Evolutionary conservation across 1,140 invertebrate species (phyloP).

Genomic region (Lordiphosa collinella): DNA sequence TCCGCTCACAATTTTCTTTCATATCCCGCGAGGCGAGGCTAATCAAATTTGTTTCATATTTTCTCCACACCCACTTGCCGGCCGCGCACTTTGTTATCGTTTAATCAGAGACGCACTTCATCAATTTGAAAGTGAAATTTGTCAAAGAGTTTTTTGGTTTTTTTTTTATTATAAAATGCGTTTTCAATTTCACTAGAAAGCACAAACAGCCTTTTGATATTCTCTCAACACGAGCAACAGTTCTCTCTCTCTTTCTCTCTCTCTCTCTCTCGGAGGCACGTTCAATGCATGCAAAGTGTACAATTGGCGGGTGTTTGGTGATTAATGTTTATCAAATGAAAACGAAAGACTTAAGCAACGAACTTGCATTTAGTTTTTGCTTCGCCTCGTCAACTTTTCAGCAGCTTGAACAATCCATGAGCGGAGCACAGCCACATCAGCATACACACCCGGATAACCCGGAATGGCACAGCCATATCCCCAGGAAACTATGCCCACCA

Average conservation of each 20-base stretch:
- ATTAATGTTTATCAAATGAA: background rate
- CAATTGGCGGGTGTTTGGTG: slow-evolving; percentile 1
- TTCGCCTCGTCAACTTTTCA: background rate
- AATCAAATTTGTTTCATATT: slow-evolving; percentile 26
- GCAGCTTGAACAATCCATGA: too few relatives aligned
- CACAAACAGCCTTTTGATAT: slow-evolving; percentile 56
- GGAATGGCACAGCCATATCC: too few relatives aligned
- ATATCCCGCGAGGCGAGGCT: background rate
- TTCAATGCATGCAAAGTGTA: slow-evolving; percentile 24
- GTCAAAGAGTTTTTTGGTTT: slow-evolving; percentile 26
- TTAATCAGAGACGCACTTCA: slow-evolving; percentile 45
- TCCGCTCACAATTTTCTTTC: background rate
- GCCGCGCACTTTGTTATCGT: slow-evolving; percentile 13
- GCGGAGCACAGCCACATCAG: too few relatives aligned
- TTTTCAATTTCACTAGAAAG: slow-evolving; percentile 77
- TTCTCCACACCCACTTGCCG: slow-evolving; percentile 1
- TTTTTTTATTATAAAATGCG: slow-evolving; percentile 49
- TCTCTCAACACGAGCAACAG: slow-evolving; percentile 29
- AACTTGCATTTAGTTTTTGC: background rate
- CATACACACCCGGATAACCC: too few relatives aligned
- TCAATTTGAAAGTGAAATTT: slow-evolving; percentile 63
- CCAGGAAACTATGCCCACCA: too few relatives aligned
- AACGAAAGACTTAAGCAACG: slow-evolving; percentile 20
- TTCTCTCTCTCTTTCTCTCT: background rate
- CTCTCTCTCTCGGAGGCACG: slow-evolving; percentile 1